Evolutionary conservation across 2,113 vertebrate species (phyloP), one percentile per base, ranked within the genome.

Genomic region (Halichoerus grypus): DNA sequence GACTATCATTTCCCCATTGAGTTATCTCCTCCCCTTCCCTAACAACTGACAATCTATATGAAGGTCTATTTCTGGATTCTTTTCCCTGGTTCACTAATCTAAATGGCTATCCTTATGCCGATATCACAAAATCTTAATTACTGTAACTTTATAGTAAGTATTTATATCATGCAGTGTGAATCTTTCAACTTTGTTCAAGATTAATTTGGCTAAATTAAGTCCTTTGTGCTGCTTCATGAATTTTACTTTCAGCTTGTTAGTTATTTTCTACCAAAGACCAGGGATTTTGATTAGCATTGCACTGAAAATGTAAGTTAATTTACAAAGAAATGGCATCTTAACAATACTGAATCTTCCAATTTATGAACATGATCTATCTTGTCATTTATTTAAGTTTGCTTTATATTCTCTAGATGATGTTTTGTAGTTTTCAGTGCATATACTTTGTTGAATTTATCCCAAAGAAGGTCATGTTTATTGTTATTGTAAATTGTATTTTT

Each of bases 141-240:
- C 53, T 87, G 1, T 67, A 88, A 42, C 4, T 71, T 88, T 93
- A 65, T 15, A 53, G 55, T 67, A 97, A 93, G 19, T 82, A 55
- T 72, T 74, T 71, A 76, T 39, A 95, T 74, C 33, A 71, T 16
- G 19, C 33, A 42, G 28, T 90, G 0, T 61, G 55, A 55, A 18
- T 49, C 74, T 72, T 83, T 26, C 53, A 92, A 72, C 10, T 94
- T 96, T 55, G 18, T 57, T 94, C 21, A 89, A 82, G 74, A 88
- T 97, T 92, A 57, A 82, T 94, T 88, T 91, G 74, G 53, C 33
- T 69, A 81, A 5, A 87, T 49, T 59, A 95, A 93, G 24, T 95
- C 19, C 28, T 88, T 57, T 82, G 18, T 15, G 15, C 53, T 61
- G 24, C 5, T 51, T 93, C 28, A 69, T 53, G 67, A 46, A 90